Evolutionary conservation across 2,113 vertebrate genomes (phyloP).

Genomic region (Miniopterus natalensis): DNA sequence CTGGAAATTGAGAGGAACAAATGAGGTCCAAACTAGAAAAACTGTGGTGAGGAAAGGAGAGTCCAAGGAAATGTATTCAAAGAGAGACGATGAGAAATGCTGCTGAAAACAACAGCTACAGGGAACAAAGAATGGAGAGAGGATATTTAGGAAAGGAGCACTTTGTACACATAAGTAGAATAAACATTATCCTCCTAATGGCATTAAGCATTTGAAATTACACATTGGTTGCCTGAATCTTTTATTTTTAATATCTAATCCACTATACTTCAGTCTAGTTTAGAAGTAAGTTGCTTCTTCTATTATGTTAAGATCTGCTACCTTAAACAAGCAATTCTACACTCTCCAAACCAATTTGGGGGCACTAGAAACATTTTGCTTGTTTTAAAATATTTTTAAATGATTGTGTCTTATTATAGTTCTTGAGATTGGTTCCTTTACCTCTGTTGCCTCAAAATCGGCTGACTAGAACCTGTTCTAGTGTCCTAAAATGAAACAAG

Average conservation of each 20-base stretch:
- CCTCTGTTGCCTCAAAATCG: not conserved
- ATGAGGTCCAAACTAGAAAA: not conserved
- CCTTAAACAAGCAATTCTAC: not conserved
- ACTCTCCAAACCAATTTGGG: not conserved
- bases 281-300: not conserved
- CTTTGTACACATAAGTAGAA: not conserved
- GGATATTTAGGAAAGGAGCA: not conserved
- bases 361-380: not conserved
- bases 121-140: not conserved
- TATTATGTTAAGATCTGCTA: not conserved
- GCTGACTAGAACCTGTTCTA: not conserved
- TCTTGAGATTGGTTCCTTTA: not conserved
- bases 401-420: not conserved
- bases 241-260: not conserved
- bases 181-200: not conserved
- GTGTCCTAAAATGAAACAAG: slow-evolving; percentile 58
- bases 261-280: not conserved
- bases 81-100: not conserved
- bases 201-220: not conserved
- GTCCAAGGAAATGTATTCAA: not conserved
- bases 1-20: not conserved
- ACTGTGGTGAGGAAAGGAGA: not conserved
- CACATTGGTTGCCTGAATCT: not conserved
- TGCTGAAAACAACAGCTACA: not conserved
- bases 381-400: not conserved